Percentiles rank a stretch among this genome's conserved stretches.
These are phyloP conservation scores for Eristalis tenax DNA, from an alignment of 2,888 invertebrate species.

Conservation along the genomic window DNA sequence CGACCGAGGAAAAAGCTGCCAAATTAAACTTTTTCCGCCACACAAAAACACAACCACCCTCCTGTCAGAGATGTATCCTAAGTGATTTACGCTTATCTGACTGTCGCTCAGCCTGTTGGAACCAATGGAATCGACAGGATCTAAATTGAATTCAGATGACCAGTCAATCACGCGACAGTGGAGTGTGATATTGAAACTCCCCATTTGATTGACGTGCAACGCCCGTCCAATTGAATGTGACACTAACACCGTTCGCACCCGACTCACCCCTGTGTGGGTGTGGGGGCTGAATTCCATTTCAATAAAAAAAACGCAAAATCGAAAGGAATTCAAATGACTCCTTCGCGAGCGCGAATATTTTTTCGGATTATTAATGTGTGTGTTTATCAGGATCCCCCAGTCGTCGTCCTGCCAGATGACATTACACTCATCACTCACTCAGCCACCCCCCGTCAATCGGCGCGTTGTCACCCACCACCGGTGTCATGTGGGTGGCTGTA, in stretches of 20 bases:
- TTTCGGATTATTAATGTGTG: slow-evolving; percentile 59
- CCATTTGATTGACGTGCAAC: slow-evolving; percentile 52
- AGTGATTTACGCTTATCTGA: slow-evolving; percentile 65
- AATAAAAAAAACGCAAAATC: slow-evolving; percentile 27
- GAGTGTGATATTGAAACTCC: slow-evolving; percentile 32
- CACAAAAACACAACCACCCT: background rate
- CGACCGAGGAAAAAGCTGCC: slow-evolving; percentile 51
- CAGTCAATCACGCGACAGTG: slow-evolving; percentile 67
- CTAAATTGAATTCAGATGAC: slow-evolving; percentile 71
- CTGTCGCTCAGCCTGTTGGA: slow-evolving; percentile 58
- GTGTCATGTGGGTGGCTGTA: slow-evolving; percentile 17
- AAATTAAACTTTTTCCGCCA: slow-evolving; percentile 63
- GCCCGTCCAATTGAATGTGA: slow-evolving; percentile 42
- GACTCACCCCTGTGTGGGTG: background rate
- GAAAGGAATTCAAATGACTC: slow-evolving; percentile 57
- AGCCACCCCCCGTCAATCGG: slow-evolving; percentile 53
- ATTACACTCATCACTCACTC: slow-evolving; percentile 66
- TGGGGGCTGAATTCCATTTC: slow-evolving; percentile 33
- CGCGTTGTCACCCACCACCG: slow-evolving; percentile 49
- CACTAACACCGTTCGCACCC: slow-evolving; percentile 1
- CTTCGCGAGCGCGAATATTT: slow-evolving; percentile 39
- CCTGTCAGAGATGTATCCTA: background rate
- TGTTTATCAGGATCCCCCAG: slow-evolving; percentile 44
- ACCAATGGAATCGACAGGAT: slow-evolving; percentile 64
- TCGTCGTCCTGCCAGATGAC: slow-evolving; percentile 7